Base-by-base conservation (phyloP, 2,113 vertebrate species). In the Ondatra zibethicus region DNA sequence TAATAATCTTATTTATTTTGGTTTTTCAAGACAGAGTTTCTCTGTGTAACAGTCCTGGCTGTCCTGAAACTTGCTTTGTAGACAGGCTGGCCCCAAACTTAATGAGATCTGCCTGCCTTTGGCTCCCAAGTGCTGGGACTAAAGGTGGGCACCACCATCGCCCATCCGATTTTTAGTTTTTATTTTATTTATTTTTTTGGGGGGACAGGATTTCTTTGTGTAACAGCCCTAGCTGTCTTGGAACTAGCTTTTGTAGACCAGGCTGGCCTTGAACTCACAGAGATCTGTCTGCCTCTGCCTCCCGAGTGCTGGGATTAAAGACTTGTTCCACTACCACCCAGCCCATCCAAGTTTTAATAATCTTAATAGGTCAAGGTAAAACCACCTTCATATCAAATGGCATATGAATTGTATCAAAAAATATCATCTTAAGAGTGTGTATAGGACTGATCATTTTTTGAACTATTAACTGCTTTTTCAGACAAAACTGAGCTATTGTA, bases 391-490 rank as follows among this genome's bases (percentile, higher is more conserved):
- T 42, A 70, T 94, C 52, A 95, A 93, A 70, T 52, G 66, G 23
- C 66, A 96, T 80, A 84, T 29, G 89, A 94, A 92, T 93, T 66
- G 33, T 88, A n/a, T 68, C 10, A 33, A 7, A 68, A 87, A 87
- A 33, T 23, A 50, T 5, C 21, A 50, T 82, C 39, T 80, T 91
- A 52, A 39, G 4, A 72, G 50, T 39, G 1, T 72, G 27, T 39
- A 14, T 85, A 93, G 11, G 17, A 72, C 45, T 31, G 88, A 84
- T 95, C 14, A 87, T n/a, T 45, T 86, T 91, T 0, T 95, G 50
- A 86, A 89, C 87, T 92, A 21, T 86, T 92, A 94, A 85, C 80
- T 29, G 91, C 58, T 47, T 93, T 66, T 95, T 14, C 29, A 92
- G 66, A 92, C 36, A 91, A 94, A 93, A 85, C 39, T 61, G 14